phyloP scores from a whole-genome alignment of 2,888 invertebrate genomes.

The Callinectes sapidus region DNA sequence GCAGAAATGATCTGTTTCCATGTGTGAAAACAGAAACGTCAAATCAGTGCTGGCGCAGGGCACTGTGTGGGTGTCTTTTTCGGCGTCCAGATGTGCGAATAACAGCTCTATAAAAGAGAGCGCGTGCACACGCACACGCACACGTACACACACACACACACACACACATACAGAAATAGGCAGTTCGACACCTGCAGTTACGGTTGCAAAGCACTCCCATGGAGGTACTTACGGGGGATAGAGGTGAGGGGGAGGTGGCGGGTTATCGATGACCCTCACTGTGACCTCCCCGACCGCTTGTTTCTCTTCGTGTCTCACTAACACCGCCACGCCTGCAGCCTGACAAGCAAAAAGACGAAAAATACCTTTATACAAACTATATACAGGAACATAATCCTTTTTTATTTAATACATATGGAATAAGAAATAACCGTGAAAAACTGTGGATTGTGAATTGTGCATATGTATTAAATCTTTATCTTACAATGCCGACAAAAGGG shows the following conservation, averaged over 20 bases:
- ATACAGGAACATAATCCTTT: neutral
- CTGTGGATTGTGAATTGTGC: neutral
- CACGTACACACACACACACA: conserved; percentile 14
- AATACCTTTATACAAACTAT: neutral
- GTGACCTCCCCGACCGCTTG: neutral
- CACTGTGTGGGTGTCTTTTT: neutral
- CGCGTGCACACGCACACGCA: neutral
- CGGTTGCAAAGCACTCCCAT: neutral
- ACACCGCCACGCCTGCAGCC: neutral
- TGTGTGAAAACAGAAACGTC: neutral
- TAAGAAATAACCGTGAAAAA: neutral
- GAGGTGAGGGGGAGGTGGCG: neutral
- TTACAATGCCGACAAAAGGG: neutral
- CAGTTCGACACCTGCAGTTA: neutral
- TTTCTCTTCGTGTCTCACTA: neutral
- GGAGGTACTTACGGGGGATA: neutral
- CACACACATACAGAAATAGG: neutral
- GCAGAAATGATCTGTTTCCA: neutral
- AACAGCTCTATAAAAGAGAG: neutral
- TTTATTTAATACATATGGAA: neutral
- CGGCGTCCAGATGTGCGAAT: neutral
- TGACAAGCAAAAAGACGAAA: neutral
- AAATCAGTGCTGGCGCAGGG: neutral
- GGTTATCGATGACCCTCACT: conserved; percentile 6
- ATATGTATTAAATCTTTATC: neutral